phyloP scores from a whole-genome alignment of 2,797 vertebrate genomes.

The Falco berigora region DNA sequence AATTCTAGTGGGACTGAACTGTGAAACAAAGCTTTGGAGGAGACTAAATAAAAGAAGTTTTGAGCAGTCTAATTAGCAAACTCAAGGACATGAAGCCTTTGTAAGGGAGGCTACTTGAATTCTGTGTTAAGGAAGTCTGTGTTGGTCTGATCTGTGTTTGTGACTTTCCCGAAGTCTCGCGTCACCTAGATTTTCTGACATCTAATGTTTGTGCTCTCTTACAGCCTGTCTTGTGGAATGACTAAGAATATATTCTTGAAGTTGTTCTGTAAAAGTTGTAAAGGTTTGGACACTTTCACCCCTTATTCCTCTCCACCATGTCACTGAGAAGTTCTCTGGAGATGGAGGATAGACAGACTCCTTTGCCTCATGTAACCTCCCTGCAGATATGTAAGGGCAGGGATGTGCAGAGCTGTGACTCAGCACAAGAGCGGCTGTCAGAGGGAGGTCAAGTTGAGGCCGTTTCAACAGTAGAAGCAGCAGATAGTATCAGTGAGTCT shows the following conservation, averaged over 20 bases:
- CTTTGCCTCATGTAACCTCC: not conserved
- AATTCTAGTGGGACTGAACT: not conserved
- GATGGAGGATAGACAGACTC: not conserved
- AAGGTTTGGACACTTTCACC: not conserved
- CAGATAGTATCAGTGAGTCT: not conserved
- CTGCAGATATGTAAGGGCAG: not conserved
- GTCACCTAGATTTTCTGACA: not conserved
- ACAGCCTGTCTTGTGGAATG: not conserved
- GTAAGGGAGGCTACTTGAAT: not conserved
- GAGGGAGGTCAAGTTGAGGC: not conserved
- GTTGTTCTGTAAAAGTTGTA: not conserved
- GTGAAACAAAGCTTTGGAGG: not conserved
- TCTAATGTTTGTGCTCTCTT: not conserved
- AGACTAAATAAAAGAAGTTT: not conserved
- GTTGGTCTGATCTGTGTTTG: not conserved
- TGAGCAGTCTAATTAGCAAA: not conserved
- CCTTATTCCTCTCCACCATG: not conserved
- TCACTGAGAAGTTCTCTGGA: not conserved
- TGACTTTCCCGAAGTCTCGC: not conserved
- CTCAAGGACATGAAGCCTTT: not conserved
- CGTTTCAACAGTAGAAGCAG: not conserved
- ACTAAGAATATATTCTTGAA: not conserved
- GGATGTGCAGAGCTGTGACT: not conserved
- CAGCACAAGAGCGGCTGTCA: accelerated
- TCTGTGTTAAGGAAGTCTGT: not conserved